Evolutionary conservation across 1,140 invertebrate species (phyloP).

Genomic region (Caerostris darwini): DNA sequence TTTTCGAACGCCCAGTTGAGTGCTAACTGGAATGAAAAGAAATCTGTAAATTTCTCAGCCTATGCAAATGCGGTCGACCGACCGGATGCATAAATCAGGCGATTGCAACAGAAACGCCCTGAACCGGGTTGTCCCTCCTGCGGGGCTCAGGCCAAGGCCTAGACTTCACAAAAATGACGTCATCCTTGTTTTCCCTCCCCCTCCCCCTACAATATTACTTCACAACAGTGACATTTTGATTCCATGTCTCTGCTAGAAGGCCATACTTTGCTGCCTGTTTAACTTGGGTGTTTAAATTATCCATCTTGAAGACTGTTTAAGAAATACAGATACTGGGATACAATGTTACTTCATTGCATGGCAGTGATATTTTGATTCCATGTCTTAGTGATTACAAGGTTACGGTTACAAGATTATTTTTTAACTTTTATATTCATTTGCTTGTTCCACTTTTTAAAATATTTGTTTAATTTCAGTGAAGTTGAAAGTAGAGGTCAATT

Average conservation of each 20-base stretch:
- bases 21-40: not conserved
- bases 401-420: too few relatives aligned
- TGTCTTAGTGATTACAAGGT: too few relatives aligned
- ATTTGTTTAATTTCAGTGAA: too few relatives aligned
- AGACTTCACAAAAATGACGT: not conserved
- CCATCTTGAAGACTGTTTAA: too few relatives aligned
- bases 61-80: not conserved
- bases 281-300: too few relatives aligned
- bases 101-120: conserved; percentile 27
- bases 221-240: not conserved
- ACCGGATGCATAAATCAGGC: conserved; percentile 27
- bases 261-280: too few relatives aligned
- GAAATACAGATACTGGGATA: too few relatives aligned
- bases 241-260: not conserved
- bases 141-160: conserved; percentile 14
- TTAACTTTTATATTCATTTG: too few relatives aligned
- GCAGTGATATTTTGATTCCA: too few relatives aligned
- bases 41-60: conserved; percentile 10
- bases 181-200: not conserved
- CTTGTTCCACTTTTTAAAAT: too few relatives aligned
- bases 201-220: not conserved
- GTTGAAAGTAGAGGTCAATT: too few relatives aligned
- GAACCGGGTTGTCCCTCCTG: not conserved
- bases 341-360: too few relatives aligned
- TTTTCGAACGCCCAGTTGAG: not conserved